Evolutionary conservation across 2,888 invertebrate species (phyloP), one percentile per base, ranked within the genome.

Genomic region (Monochamus alternatus): DNA sequence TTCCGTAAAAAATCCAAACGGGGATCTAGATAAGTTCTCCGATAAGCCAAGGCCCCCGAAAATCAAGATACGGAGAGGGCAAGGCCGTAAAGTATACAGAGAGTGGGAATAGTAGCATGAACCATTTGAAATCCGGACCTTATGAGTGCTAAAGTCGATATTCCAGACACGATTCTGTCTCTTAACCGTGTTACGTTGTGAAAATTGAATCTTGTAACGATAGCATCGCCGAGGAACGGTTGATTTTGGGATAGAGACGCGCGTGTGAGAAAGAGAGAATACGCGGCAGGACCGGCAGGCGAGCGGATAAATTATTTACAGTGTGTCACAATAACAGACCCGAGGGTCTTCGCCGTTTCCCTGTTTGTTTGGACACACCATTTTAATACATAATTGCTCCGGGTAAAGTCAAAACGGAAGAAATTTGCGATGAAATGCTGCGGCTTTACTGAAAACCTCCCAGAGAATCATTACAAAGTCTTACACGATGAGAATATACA

Each of bases 141-240:
- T 86, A 87, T 86, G 86, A 84, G 84, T 84, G 82, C 84, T 84
- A 85, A 85, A 84, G 86, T 87, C 87, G 84, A 87, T 88, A 88
- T 88, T 87, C 87, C 82, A 84, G 86, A 85, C 87, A 88, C 87
- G 87, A 87, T 86, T 85, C 87, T 84, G 84, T 84, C 86, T 86
- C 86, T 86, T 88, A 88, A 88, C 88, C 85, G 83, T 87, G 87
- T 88, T 88, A 88, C 87, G 86, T 84, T 83, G 87, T 84, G 87
- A 87, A 87, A 88, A 88, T 88, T 88, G 88, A 88, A 88, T 87
- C 86, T 85, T 84, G 85, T 83, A 86, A 85, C 86, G 86, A 86
- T 86, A 86, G 85, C 84, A 81, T 82, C 83, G 84, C 80, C 78
- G 84, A 80, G 81, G 84, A 83, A 83, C 81, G 83, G 84, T 84